phyloP scores from a whole-genome alignment of 1,140 invertebrate genomes.

The Diploscapter pachys region DNA sequence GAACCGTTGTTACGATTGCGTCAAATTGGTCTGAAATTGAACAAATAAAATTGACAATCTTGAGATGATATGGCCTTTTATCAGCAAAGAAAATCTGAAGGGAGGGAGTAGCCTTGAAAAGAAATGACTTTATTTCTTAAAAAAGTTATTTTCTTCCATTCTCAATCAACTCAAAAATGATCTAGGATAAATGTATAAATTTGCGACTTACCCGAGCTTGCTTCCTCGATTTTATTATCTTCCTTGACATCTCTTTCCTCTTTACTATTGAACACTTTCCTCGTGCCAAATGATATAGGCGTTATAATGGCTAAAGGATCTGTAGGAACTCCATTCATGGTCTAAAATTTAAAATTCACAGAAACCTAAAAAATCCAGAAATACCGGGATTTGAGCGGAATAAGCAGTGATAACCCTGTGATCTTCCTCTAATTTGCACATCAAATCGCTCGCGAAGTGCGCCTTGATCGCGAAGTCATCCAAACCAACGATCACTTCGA shows the following conservation, averaged over 20 bases:
- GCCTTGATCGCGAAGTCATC: constrained; percentile 10
- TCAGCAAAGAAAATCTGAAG: no score
- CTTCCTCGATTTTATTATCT: background rate
- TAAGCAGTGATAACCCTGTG: constrained; percentile 8
- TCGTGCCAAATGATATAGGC: constrained; percentile 4
- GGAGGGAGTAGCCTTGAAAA: no score
- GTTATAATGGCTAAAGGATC: constrained; percentile 6
- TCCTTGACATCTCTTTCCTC: background rate
- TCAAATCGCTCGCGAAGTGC: constrained; percentile 11
- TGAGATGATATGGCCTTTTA: no score
- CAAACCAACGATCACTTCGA: constrained; percentile 8
- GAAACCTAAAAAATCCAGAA: background rate
- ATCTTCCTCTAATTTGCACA: constrained; percentile 17
- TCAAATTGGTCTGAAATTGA: no score
- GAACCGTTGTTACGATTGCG: no score
- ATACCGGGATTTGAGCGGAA: constrained; percentile 7
- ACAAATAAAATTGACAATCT: no score
- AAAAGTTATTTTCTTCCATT: background rate
- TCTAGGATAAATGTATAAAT: background rate
- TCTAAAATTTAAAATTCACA: background rate
- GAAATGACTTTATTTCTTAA: no score
- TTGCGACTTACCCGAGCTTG: background rate
- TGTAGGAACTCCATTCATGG: background rate
- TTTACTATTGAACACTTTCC: background rate
- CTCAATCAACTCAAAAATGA: background rate